Conservation (phyloP, 1,140 invertebrate genomes). For the Drosophila neocordata region DNA sequence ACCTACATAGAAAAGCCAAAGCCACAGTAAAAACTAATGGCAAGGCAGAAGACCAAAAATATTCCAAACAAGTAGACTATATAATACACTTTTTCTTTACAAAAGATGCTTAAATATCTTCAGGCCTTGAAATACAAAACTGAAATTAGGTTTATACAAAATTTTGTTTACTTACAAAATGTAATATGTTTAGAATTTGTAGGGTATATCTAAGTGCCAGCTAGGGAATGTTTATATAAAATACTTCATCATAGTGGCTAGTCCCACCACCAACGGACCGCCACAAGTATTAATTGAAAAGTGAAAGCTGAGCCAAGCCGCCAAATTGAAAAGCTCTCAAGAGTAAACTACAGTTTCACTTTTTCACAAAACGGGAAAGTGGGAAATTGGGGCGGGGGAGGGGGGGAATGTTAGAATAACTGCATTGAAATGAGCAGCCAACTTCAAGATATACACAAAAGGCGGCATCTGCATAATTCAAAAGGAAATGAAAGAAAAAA, state of each 20-base stretch:
- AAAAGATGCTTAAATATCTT: too few relatives aligned
- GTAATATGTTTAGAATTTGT: constrained; percentile 2
- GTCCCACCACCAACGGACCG: constrained; percentile 10
- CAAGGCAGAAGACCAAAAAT: constrained; percentile 20
- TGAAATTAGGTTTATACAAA: background rate
- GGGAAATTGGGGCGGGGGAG: background rate
- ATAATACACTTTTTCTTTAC: too few relatives aligned
- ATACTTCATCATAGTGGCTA: constrained; percentile 40
- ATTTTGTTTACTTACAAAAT: background rate
- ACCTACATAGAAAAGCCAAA: constrained; percentile 64
- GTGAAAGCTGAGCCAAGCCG: constrained; percentile 59
- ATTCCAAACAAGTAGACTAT: background rate
- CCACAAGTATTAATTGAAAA: constrained; percentile 73
- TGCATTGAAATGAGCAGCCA: constrained; percentile 19
- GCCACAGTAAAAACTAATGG: constrained; percentile 50
- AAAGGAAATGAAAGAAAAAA: constrained; percentile 9
- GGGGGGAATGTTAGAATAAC: background rate
- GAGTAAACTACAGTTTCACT: constrained; percentile 60
- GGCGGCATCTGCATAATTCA: constrained; percentile 50
- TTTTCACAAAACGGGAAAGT: constrained; percentile 1
- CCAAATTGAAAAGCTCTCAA: constrained; percentile 58
- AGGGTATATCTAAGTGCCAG: constrained; percentile 32
- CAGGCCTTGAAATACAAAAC: background rate
- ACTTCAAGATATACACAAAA: constrained; percentile 23
- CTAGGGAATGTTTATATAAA: constrained; percentile 57